These are phyloP conservation scores for Brachypteracias leptosomus DNA, from an alignment of 2,113 vertebrate species.

Conservation along the genomic window DNA sequence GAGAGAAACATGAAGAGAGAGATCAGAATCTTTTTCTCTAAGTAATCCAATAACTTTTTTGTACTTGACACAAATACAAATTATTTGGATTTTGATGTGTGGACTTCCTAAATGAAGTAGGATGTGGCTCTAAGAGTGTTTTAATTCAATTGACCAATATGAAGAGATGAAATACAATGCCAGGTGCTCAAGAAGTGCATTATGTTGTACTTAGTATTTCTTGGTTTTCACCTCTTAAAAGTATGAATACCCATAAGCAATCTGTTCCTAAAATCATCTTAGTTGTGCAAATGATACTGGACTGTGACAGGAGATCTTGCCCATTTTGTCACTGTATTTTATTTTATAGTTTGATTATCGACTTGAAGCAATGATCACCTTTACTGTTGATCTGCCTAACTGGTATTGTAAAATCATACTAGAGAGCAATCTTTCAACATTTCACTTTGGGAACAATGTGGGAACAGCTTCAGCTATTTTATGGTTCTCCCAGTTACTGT, in stretches of 20 bases:
- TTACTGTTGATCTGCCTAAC: not conserved
- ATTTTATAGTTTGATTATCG: not conserved
- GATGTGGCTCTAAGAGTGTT: not conserved
- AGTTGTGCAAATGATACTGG: not conserved
- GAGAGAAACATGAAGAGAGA: not conserved
- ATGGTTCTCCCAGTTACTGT: not conserved
- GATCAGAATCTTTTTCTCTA: not conserved
- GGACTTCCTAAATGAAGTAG: not conserved
- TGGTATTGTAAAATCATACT: not conserved
- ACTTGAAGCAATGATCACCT: not conserved
- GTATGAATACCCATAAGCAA: rapidly evolving
- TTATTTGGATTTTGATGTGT: not conserved
- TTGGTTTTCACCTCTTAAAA: not conserved
- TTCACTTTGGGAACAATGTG: not conserved
- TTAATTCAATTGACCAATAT: not conserved
- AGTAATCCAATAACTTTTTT: not conserved
- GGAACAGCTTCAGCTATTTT: not conserved
- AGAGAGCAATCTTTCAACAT: not conserved
- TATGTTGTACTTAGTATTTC: not conserved
- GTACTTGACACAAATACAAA: not conserved
- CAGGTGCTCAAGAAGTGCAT: not conserved
- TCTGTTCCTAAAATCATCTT: not conserved
- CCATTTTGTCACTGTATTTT: not conserved
- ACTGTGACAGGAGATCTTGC: not conserved
- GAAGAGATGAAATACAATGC: not conserved